Base-by-base conservation (phyloP, 2,113 vertebrate species). In the Scortum barcoo region DNA sequence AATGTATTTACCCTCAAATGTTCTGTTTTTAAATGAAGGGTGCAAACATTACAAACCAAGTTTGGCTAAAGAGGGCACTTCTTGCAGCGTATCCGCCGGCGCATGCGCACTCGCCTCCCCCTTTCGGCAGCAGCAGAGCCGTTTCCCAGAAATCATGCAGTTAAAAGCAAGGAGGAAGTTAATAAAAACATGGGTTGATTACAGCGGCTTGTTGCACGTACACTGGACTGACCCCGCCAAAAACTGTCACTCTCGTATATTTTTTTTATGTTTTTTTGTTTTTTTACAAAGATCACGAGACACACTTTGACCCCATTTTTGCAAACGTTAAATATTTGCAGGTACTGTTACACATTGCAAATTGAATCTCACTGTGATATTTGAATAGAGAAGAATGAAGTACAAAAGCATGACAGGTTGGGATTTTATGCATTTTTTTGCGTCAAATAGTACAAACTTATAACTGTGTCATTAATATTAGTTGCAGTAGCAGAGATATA, bases 111-210 rank as follows among this genome's bases (percentile, higher is more conserved):
- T 0, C 3, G 2, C 1, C 28, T 12, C 14, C 3, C 0, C 0
- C 1, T 24, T 5, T n/a, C n/a, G n/a, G n/a, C 16, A 2, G 44
- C 48, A 19, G 9, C 1, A 2, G 14, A 19, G 0, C 16, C 0
- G 10, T 91, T 93, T 93, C 87, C 81, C 63, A 78, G 90, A 93
- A 93, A 82, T 93, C 90, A 91, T 8, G 75, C n/a, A n/a, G 75
- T 13, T 86, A 26, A 70, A 13, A 0, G 77, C 24, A 77, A 92
- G 66, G 12, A 77, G 90, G 90, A 93, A 93, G 91, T 89, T 48
- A 0, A 63, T 12, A 65, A 66, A 12, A 72, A 63, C 50, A 72
- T 0, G 6, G 30, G 9, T 12, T 24, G 17, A 22, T 14, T 9
- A 28, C 1, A 1, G 1, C 0, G 6, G 17, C 1, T 14, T 19